These are phyloP conservation scores for Aeoliscus strigatus DNA, from an alignment of 2,797 vertebrate genomes.

Conservation along the genomic window DNA sequence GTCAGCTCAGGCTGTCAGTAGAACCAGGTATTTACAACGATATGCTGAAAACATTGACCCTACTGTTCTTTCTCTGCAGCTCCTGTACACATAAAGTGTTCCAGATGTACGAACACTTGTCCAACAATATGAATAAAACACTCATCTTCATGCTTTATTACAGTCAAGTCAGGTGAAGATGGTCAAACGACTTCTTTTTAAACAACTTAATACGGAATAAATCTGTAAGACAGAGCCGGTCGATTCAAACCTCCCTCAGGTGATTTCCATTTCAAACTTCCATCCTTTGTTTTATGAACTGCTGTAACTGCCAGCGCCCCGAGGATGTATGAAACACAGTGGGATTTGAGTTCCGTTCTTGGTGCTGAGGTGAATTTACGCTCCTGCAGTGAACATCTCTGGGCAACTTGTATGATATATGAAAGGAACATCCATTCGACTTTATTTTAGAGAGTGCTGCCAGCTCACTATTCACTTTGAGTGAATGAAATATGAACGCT, in stretches of 20 bases:
- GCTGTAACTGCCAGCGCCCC: constrained; percentile 20
- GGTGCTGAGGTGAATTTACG: constrained; percentile 5
- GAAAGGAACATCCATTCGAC: too few relatives aligned
- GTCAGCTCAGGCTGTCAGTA: too few relatives aligned
- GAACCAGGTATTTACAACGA: too few relatives aligned
- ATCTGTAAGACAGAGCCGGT: background rate
- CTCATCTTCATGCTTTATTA: constrained; percentile 1
- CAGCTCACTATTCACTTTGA: too few relatives aligned
- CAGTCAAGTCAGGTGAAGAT: constrained; percentile 1
- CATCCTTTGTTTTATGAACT: constrained; percentile 22
- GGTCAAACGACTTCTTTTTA: constrained; percentile 10
- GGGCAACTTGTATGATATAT: too few relatives aligned
- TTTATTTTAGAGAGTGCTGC: too few relatives aligned
- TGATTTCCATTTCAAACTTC: constrained; percentile 33
- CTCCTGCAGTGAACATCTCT: background rate
- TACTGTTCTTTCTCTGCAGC: background rate
- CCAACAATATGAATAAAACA: constrained; percentile 2
- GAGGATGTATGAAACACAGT: constrained; percentile 27
- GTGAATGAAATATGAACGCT: too few relatives aligned
- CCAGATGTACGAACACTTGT: too few relatives aligned
- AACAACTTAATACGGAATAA: constrained; percentile 8
- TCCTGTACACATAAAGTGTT: too few relatives aligned
- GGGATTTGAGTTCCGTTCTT: constrained; percentile 19
- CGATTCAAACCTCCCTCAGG: constrained; percentile 17
- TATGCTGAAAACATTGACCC: too few relatives aligned